Conservation (phyloP, 2,113 vertebrate genomes). For the Ophiodon elongatus region DNA sequence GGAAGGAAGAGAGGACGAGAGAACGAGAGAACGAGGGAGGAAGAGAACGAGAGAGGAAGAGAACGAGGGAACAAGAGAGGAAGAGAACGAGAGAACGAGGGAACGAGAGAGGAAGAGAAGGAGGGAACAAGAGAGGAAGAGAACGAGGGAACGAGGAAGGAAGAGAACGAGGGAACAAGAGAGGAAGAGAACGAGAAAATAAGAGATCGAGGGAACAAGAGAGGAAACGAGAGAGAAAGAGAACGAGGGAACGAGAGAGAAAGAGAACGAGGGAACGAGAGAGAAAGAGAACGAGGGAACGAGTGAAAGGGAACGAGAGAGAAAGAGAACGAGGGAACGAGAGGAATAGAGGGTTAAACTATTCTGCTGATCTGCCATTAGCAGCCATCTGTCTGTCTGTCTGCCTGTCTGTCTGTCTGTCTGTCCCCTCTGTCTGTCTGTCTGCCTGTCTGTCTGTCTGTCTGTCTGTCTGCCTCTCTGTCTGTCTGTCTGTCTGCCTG, state of each 20-base stretch:
- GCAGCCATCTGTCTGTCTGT: not conserved
- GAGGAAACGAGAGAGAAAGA: not conserved
- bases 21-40: conserved; percentile 34
- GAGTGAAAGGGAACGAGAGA: too few species aligned
- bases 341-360: not conserved
- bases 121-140: too few species aligned
- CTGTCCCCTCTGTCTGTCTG: not conserved
- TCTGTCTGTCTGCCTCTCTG: not conserved
- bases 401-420: not conserved
- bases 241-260: too few species aligned
- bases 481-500: not conserved
- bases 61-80: not conserved
- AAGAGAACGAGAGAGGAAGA: conserved; percentile 4
- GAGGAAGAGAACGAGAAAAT: too few species aligned
- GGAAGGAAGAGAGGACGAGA: conserved; percentile 5
- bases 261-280: too few species aligned
- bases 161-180: too few species aligned
- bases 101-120: too few species aligned
- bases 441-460: not conserved
- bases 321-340: too few species aligned
- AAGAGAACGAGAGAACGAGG: too few species aligned
- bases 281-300: too few species aligned
- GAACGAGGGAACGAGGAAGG: too few species aligned
- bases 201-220: conserved; percentile 23
- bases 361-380: not conserved